Percentiles rank a stretch among this genome's conserved stretches.
phyloP scores from a whole-genome alignment of 2,888 invertebrate genomes.

The Chrysolina haemoptera region DNA sequence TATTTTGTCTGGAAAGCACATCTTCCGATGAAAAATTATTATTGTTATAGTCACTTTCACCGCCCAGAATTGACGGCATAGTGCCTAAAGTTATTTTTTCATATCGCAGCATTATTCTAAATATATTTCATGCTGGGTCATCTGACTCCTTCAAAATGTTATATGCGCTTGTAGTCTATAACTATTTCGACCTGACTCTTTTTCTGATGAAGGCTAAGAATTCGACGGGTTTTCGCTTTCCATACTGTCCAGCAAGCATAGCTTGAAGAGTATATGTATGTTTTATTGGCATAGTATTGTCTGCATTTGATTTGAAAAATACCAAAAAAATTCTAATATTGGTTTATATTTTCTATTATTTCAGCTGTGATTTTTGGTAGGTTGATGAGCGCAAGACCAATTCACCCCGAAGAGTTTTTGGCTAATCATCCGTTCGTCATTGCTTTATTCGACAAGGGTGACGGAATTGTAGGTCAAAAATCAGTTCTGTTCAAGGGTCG shows the following conservation, averaged over 20 bases:
- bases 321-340: background rate
- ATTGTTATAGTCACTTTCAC: too few species aligned
- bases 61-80: too few species aligned
- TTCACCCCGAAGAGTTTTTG: slow-evolving; percentile 39
- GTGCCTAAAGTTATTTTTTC: too few species aligned
- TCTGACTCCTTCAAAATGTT: too few species aligned
- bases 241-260: background rate
- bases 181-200: too few species aligned
- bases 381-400: background rate
- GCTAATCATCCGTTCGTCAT: slow-evolving; percentile 52
- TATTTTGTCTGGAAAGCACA: too few species aligned
- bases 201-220: too few species aligned
- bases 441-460: slow-evolving; percentile 29
- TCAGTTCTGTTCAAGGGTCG: slow-evolving; percentile 47
- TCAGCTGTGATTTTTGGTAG: background rate
- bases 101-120: too few species aligned
- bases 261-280: background rate
- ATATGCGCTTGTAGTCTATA: too few species aligned
- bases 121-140: too few species aligned
- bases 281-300: background rate
- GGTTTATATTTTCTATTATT: background rate
- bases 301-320: background rate
- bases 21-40: too few species aligned
- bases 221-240: background rate
- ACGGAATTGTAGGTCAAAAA: background rate